Base-by-base conservation (phyloP, 2,797 vertebrate species). In the Ataeniobius toweri region DNA sequence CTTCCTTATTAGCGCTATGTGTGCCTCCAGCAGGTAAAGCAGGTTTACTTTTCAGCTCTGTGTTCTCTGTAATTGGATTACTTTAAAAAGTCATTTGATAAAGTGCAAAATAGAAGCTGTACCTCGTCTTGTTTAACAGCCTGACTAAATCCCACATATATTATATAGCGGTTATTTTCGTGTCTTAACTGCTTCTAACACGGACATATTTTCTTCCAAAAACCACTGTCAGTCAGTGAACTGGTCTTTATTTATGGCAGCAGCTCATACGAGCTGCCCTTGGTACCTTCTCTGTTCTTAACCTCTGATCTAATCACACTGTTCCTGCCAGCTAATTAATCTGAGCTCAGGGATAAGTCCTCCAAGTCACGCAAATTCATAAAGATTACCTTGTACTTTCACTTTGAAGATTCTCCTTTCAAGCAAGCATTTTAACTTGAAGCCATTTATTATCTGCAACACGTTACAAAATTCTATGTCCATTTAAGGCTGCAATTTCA, bases 231-330 rank as follows among this genome's bases (percentile, higher is more conserved):
- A 24, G 22, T n/a, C 39, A n/a, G 41, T 69, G 1, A 44, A n/a
- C 41, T 46, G 67, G 22, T 69, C 41, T 69, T 46, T 44, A 12
- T 55, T 69, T 69, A 71, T 79, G 79, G 28, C 71, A 55, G 1
- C 1, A 14, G 53, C 65, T 85, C 78, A 74, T 6, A 56, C 69
- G 72, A 24, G 71, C 31, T 39, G 46, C 76, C 51, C 13, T 48
- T 24, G 12, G 59, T 51, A 20, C 18, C 67, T 58, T 67, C 67
- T 5, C 73, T 53, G 53, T 13, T 80, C 73, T 81, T 77, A 71
- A 81, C 5, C 86, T 72, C 67, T 88, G 78, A 87, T 83, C 81
- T 79, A 56, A 81, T 89, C 79, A 48, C 79, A 71, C 73, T 22
- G 58, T 75, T 77, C 72, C n/a, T 53, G 83, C 71, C 85, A 75